Evolutionary conservation across 2,113 vertebrate genomes (phyloP).

Genomic region (Alaudala cheleensis): DNA sequence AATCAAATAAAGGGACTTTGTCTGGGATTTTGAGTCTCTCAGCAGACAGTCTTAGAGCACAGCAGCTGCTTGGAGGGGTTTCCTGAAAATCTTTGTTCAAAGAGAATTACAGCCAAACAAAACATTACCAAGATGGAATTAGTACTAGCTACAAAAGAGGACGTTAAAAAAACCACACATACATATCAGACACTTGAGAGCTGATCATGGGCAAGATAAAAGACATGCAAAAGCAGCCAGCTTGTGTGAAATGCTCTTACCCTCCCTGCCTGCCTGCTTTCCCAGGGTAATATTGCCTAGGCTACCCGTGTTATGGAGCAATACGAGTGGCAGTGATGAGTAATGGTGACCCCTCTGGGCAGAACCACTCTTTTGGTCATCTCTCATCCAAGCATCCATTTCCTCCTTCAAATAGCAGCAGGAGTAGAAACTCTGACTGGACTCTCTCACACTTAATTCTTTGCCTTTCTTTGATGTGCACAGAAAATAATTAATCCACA

Average conservation of each 20-base stretch:
- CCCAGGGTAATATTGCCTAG: background rate
- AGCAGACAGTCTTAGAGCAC: background rate
- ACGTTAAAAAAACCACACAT: constrained; percentile 39
- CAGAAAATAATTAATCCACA: background rate
- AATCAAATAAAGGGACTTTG: background rate
- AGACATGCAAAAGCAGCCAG: constrained; percentile 9
- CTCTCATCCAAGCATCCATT: background rate
- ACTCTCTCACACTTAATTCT: background rate
- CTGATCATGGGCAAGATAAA: constrained; percentile 42
- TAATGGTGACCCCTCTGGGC: background rate
- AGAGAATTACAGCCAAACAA: constrained; percentile 48
- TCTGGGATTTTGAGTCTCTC: background rate
- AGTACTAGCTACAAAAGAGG: constrained; percentile 32
- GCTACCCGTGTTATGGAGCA: rapidly evolving
- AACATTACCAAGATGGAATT: constrained; percentile 3
- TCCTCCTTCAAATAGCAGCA: background rate
- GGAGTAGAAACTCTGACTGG: background rate
- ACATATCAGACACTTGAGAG: constrained; percentile 2
- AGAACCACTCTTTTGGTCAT: background rate
- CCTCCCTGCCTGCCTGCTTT: constrained; percentile 31
- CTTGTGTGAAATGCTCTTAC: constrained; percentile 24
- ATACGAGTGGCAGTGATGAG: background rate
- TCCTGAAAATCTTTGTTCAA: constrained; percentile 51
- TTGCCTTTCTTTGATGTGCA: background rate
- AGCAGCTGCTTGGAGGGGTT: constrained; percentile 39